Evolutionary conservation across 2,113 vertebrate species (phyloP).

Genomic region (Cavia porcellus): DNA sequence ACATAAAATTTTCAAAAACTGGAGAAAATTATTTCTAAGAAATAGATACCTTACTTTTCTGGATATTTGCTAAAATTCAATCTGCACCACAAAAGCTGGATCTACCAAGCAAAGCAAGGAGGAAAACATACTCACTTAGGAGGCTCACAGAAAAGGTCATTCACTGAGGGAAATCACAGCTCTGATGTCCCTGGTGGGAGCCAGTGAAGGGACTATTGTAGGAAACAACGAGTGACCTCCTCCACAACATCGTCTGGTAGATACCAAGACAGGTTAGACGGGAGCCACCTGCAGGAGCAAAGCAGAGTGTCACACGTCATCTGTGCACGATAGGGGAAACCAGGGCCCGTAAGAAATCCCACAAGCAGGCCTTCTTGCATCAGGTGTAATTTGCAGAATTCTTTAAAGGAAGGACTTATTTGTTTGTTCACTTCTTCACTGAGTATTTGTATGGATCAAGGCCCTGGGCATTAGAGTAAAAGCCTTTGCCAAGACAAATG

Average conservation of each 20-base stretch:
- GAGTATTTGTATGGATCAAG: background rate
- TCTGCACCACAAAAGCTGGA: background rate
- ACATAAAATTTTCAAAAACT: slow-evolving; percentile 3
- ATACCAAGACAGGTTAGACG: background rate
- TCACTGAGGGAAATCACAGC: slow-evolving; percentile 24
- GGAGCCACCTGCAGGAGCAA: background rate
- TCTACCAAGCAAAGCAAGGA: background rate
- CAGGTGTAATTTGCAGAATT: background rate
- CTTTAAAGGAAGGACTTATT: background rate
- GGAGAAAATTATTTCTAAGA: background rate
- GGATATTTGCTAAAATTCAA: background rate
- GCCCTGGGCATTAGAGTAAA: background rate
- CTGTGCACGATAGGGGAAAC: background rate
- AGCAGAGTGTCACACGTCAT: background rate
- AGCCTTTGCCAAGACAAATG: slow-evolving; percentile 31
- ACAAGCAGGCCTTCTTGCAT: background rate
- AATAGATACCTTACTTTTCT: slow-evolving; percentile 1
- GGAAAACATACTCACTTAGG: background rate
- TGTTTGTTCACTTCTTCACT: slow-evolving; percentile 10
- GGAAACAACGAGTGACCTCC: background rate
- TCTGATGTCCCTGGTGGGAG: background rate
- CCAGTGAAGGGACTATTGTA: background rate
- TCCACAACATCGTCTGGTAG: background rate
- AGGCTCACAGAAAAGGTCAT: slow-evolving; percentile 8
- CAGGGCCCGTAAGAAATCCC: background rate